Evolutionary conservation across 2,113 vertebrate genomes (phyloP).

Genomic region (Perognathus longimembris): DNA sequence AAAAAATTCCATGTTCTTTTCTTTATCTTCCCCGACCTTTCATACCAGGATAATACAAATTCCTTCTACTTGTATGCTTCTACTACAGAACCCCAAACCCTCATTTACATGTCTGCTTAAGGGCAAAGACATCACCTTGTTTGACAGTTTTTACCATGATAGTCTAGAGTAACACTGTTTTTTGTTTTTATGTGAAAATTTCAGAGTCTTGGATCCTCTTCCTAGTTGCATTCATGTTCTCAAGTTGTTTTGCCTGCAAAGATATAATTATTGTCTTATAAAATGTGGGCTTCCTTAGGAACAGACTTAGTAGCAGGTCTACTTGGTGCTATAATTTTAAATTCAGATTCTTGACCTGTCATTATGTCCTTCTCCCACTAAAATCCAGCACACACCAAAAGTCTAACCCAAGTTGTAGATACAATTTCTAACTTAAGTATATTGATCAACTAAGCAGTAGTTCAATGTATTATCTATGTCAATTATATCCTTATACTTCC

Average conservation of each 20-base stretch:
- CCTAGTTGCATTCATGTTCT: neutral
- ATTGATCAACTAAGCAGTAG: conserved; percentile 2
- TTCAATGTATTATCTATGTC: neutral
- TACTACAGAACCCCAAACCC: neutral
- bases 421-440: neutral
- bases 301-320: neutral
- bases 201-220: neutral
- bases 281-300: neutral
- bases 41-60: neutral
- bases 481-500: neutral
- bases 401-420: neutral
- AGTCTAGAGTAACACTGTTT: neutral
- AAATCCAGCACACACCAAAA: neutral
- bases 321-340: conserved; percentile 26
- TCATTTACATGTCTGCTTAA: neutral
- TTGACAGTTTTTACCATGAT: neutral
- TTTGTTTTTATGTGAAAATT: conserved; percentile 11
- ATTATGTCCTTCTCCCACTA: neutral
- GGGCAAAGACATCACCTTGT: neutral
- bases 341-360: neutral
- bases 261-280: conserved; percentile 27
- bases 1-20: too few species aligned
- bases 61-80: neutral
- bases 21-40: neutral
- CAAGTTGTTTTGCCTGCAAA: neutral